Percentiles rank a stretch among this genome's conserved stretches.
phyloP scores from a whole-genome alignment of 2,797 vertebrate genomes.

The Onychomys leucogaster region DNA sequence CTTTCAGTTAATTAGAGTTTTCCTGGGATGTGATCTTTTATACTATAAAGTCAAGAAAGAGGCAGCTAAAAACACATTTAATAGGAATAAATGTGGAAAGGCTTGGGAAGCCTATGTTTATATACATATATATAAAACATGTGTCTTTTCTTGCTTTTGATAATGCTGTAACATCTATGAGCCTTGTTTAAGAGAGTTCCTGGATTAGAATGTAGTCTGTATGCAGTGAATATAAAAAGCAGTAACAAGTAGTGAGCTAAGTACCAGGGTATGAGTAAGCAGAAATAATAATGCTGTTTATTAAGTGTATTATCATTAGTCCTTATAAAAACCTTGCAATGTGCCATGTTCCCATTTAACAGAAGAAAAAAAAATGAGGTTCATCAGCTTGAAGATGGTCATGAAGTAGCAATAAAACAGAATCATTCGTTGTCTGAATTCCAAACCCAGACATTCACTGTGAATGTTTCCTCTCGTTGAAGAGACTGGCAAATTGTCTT shows the following conservation, averaged over 20 bases:
- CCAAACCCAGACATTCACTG: neutral
- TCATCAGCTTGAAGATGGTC: neutral
- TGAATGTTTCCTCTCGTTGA: neutral
- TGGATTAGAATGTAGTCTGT: constrained; percentile 20
- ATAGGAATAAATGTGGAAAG: constrained; percentile 6
- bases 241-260: constrained; percentile 50
- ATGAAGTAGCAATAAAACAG: constrained; percentile 30
- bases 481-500: neutral
- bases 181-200: neutral
- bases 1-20: neutral
- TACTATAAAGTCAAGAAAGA: neutral
- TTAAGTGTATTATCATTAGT: constrained; percentile 29
- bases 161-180: constrained; percentile 42
- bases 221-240: neutral
- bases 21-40: neutral
- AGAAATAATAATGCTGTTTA: constrained; percentile 55
- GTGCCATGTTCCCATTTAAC: constrained; percentile 47
- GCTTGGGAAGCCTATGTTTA: neutral
- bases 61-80: neutral
- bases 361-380: constrained; percentile 47
- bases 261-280: constrained; percentile 27
- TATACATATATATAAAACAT: neutral
- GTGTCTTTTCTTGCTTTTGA: constrained; percentile 47
- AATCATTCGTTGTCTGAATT: neutral
- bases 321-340: constrained; percentile 44